Base-by-base conservation (phyloP, 2,797 vertebrate genomes). In the Sparus aurata region DNA sequence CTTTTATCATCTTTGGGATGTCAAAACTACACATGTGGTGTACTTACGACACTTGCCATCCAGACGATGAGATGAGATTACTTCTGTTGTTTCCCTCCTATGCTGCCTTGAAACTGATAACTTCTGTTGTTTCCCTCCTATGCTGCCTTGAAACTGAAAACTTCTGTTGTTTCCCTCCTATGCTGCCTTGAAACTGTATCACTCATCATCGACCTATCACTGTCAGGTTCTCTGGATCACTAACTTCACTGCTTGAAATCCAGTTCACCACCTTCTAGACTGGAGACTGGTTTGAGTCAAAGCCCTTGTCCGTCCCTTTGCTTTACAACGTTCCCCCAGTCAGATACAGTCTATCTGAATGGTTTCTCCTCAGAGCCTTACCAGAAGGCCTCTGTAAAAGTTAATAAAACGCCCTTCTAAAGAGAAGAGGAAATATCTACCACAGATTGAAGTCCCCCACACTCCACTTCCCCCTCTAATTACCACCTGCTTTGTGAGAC, bases 311-410 rank as follows among this genome's bases (percentile, higher is more conserved):
- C 63, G 23, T 82, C 80, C 84, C 73, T 89, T 87, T 82, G 55
- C 64, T 85, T 78, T 86, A 68, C 76, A 79, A 72, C 77, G 79
- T 82, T 83, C 79, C 80, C 52, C 34, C 47, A 85, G 82, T 86
- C 69, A 77, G 82, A 43, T 73, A 34, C 15, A 72, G 43, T 53
- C 67, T 17, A 74, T 79, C 77, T 70, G 27, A 91, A 84, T 38
- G 77, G 79, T 83, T 82, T 75, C 75, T 87, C 57, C 66, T 88
- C 46, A 50, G 75, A 50, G 84, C 93, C 94, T 95, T 94, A 77
- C 94, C 92, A 93, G 90, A 94, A 95, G 92, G 91, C 77, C 55
- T 80, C 57, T 70, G 62, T n/a, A 86, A 62, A 84, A 70, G 45
- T 86, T 83, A 75, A 82, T 62, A 73, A 84, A 81, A 30, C 12